A percentile compares a stretch with the other conserved stretches of the same genome.
phyloP scores from a whole-genome alignment of 2,888 invertebrate genomes.

The Drosophila cognata region DNA sequence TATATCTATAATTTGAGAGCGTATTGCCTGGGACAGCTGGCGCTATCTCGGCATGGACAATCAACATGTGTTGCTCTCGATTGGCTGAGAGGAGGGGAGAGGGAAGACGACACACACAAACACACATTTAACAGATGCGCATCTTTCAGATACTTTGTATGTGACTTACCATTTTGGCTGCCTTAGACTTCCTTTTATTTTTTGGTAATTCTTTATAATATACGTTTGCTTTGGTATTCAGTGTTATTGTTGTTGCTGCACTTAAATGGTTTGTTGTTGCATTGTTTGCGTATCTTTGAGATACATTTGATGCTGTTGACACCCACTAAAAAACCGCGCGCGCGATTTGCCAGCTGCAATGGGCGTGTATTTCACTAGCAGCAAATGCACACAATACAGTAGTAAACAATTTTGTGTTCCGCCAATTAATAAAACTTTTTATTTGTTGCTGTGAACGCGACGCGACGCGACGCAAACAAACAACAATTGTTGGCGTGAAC shows the following conservation, averaged over 20 bases:
- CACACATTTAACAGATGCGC: slow-evolving; percentile 40
- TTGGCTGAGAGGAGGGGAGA: not conserved
- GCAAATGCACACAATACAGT: slow-evolving; percentile 1
- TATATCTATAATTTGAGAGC: slow-evolving; percentile 22
- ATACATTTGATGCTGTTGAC: slow-evolving; percentile 46
- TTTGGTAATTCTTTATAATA: slow-evolving; percentile 1
- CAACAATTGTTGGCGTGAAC: slow-evolving; percentile 17
- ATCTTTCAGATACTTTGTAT: slow-evolving; percentile 46
- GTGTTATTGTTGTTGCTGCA: slow-evolving; percentile 22
- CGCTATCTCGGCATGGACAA: slow-evolving; percentile 58
- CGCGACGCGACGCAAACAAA: slow-evolving; percentile 31
- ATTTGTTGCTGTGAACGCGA: slow-evolving; percentile 40
- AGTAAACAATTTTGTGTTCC: slow-evolving; percentile 7
- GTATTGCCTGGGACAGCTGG: slow-evolving; percentile 67
- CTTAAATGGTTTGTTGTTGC: slow-evolving; percentile 26
- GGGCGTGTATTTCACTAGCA: slow-evolving; percentile 41
- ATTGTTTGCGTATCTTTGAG: slow-evolving; percentile 48
- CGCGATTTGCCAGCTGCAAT: slow-evolving; percentile 13
- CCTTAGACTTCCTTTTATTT: slow-evolving; percentile 4
- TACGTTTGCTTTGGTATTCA: slow-evolving; percentile 20
- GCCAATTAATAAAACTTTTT: slow-evolving; percentile 21
- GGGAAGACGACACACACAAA: slow-evolving; percentile 9
- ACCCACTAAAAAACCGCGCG: slow-evolving; percentile 47
- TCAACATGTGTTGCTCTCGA: slow-evolving; percentile 74
- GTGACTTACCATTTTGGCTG: slow-evolving; percentile 61